Percentiles rank a stretch among this genome's conserved stretches.
Conservation (phyloP, 2,797 vertebrate genomes). For the Acrossocheilus fasciatus region DNA sequence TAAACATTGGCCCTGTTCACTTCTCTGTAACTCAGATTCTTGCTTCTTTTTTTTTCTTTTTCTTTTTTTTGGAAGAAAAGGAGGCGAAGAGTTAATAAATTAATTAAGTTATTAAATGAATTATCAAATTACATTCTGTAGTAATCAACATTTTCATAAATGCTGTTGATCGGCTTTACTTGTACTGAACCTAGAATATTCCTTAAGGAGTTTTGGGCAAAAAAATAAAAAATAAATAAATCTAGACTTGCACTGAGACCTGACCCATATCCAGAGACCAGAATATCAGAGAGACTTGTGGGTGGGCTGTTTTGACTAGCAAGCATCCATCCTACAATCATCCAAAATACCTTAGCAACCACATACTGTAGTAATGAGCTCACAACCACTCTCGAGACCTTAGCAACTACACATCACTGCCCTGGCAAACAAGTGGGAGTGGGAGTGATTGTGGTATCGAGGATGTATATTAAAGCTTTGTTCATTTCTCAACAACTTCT, state of each 20-base stretch:
- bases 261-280: background rate
- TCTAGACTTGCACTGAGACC: background rate
- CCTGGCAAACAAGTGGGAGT: background rate
- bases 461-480: background rate
- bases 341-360: slow-evolving; percentile 8
- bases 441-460: background rate
- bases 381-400: background rate
- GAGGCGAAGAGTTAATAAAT: background rate
- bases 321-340: background rate
- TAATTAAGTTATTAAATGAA: background rate
- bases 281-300: background rate
- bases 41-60: background rate
- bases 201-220: background rate
- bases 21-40: background rate
- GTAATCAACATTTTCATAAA: background rate
- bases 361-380: background rate
- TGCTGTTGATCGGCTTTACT: background rate
- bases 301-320: slow-evolving; percentile 14
- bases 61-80: background rate
- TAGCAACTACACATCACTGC: background rate
- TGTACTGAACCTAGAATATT: background rate
- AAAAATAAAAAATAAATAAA: background rate
- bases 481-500: background rate
- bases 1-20: background rate
- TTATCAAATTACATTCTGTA: background rate